Evolutionary conservation across 2,888 invertebrate species (phyloP).

Genomic region (Teleogryllus oceanicus): DNA sequence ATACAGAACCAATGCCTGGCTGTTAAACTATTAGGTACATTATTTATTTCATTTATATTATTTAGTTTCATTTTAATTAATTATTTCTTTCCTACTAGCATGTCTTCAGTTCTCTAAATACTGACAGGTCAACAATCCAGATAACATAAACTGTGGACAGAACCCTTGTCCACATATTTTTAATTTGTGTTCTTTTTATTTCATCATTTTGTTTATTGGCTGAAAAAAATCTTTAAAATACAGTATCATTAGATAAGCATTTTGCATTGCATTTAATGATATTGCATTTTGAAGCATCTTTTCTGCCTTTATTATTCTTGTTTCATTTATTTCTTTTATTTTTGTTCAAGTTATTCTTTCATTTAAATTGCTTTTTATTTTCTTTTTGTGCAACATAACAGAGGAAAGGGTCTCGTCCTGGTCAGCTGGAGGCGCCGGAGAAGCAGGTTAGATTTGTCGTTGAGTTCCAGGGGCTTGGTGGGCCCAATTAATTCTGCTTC

Average conservation of each 20-base stretch:
- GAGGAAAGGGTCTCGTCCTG: constrained; percentile 43
- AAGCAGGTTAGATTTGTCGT: constrained; percentile 42
- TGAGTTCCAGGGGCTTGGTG: neutral
- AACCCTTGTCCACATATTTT: neutral
- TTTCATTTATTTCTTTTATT: constrained; percentile 32
- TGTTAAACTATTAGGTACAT: no score
- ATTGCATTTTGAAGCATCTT: neutral
- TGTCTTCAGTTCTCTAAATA: no score
- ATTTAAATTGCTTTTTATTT: constrained; percentile 33
- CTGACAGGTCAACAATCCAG: neutral
- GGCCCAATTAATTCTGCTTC: constrained; percentile 40
- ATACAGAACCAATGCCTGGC: no score
- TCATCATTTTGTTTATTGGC: neutral
- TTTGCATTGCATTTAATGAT: no score
- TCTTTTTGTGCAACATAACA: constrained; percentile 39
- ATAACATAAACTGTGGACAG: neutral
- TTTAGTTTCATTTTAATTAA: no score
- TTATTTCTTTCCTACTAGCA: no score
- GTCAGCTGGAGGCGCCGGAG: constrained; percentile 41
- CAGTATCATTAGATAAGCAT: no score
- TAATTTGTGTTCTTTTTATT: constrained; percentile 18
- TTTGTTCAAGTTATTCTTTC: constrained; percentile 23
- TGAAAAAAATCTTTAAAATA: neutral
- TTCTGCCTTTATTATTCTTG: constrained; percentile 9
- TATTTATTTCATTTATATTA: no score